Percentiles rank a stretch among this genome's conserved stretches.
Evolutionary conservation across 2,888 invertebrate species (phyloP).

Genomic region (Synergus japonicus): DNA sequence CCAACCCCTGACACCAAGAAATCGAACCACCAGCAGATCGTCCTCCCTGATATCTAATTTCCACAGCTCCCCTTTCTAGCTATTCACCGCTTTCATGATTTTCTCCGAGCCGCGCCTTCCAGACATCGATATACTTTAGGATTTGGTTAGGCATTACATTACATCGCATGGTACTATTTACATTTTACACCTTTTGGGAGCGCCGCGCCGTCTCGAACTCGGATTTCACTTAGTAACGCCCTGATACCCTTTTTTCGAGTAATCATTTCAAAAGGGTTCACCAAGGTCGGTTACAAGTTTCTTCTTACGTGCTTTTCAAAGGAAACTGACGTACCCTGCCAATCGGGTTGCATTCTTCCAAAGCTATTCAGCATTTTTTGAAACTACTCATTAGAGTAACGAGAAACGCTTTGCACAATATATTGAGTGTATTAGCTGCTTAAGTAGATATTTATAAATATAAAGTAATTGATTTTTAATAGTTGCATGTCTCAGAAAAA

Average conservation of each 20-base stretch:
- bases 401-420: no score
- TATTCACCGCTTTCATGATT: constrained; percentile 39
- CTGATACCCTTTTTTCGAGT: constrained; percentile 19
- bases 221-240: constrained; percentile 22
- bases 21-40: constrained; percentile 40
- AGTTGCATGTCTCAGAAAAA: no score
- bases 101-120: constrained; percentile 13
- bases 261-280: constrained; percentile 27
- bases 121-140: constrained; percentile 38
- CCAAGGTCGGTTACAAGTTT: constrained; percentile 34
- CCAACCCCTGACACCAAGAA: constrained; percentile 34
- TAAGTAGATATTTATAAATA: no score
- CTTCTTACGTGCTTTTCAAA: background rate
- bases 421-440: no score
- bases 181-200: constrained; percentile 40
- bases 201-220: background rate
- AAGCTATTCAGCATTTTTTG: background rate
- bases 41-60: constrained; percentile 39
- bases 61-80: constrained; percentile 16
- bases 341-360: background rate
- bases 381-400: no score
- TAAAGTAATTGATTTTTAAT: no score
- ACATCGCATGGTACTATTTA: constrained; percentile 4
- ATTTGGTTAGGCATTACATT: constrained; percentile 17
- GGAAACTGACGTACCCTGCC: constrained; percentile 10